phyloP scores from a whole-genome alignment of 2,888 invertebrate species.

The Trichopria drosophilae region DNA sequence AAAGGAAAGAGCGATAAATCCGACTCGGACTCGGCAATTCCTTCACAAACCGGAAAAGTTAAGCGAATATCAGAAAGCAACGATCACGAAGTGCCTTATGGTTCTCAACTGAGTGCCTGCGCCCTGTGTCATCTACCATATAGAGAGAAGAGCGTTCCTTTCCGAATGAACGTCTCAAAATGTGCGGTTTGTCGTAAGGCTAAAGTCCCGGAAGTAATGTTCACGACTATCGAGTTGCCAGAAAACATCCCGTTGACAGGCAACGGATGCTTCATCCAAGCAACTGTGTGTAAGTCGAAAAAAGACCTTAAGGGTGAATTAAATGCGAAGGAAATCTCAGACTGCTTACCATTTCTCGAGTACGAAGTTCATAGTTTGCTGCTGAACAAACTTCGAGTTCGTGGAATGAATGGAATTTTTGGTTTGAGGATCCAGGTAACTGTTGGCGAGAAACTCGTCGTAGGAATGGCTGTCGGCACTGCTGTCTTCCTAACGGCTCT shows the following conservation, averaged over 20 bases:
- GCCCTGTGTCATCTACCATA: slow-evolving; percentile 83
- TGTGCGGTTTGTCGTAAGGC: slow-evolving; percentile 74
- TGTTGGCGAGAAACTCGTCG: slow-evolving; percentile 84
- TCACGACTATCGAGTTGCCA: slow-evolving; percentile 87
- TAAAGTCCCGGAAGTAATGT: slow-evolving; percentile 86
- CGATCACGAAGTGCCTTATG: slow-evolving; percentile 56
- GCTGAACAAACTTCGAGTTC: slow-evolving; percentile 86
- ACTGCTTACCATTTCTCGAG: slow-evolving; percentile 92
- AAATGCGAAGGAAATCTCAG: slow-evolving; percentile 91
- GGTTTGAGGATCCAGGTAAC: slow-evolving; percentile 73
- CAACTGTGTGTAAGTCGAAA: slow-evolving; percentile 76
- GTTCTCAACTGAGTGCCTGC: slow-evolving; percentile 56
- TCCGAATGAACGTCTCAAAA: slow-evolving; percentile 72
- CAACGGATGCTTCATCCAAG: slow-evolving; percentile 70
- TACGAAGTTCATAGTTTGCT: slow-evolving; percentile 92
- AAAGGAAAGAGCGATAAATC: slow-evolving; percentile 10
- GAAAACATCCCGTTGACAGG: slow-evolving; percentile 74
- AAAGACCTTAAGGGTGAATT: slow-evolving; percentile 80
- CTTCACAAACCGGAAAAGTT: slow-evolving; percentile 33
- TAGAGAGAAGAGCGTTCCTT: slow-evolving; percentile 60
- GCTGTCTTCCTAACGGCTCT: slow-evolving; percentile 78
- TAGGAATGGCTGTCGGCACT: slow-evolving; percentile 87
- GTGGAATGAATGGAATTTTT: slow-evolving; percentile 94
- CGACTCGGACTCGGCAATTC: slow-evolving; percentile 4
- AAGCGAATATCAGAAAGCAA: slow-evolving; percentile 49